Evolutionary conservation across 2,888 invertebrate species (phyloP).

Genomic region (Synergus itoensis): DNA sequence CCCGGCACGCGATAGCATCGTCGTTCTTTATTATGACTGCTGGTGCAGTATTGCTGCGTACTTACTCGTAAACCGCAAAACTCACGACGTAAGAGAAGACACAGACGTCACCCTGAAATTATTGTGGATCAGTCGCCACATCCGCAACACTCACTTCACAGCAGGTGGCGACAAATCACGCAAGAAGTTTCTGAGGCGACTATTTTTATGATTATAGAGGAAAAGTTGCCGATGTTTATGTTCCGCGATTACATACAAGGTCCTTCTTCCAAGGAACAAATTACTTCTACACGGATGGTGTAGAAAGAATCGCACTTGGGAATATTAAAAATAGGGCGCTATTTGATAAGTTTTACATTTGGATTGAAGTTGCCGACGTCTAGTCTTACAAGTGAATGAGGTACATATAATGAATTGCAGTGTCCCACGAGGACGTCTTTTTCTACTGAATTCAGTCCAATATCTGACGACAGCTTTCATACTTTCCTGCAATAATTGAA

Average conservation of each 20-base stretch:
- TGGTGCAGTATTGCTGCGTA: neutral
- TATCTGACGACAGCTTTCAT: too few relatives aligned
- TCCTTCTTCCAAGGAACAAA: neutral
- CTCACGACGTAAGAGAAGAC: neutral
- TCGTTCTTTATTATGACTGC: neutral
- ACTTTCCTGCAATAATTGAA: too few relatives aligned
- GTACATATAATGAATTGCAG: too few relatives aligned
- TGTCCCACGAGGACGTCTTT: too few relatives aligned
- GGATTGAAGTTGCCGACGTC: too few relatives aligned
- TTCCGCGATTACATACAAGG: neutral
- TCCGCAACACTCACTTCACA: conserved; percentile 4
- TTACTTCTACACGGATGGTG: neutral
- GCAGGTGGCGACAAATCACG: neutral
- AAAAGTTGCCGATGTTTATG: neutral
- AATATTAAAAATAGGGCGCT: too few relatives aligned
- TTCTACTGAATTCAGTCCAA: too few relatives aligned
- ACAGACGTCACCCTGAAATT: conserved; percentile 4
- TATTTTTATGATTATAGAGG: neutral
- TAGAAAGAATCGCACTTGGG: too few relatives aligned
- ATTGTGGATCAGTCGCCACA: conserved; percentile 24
- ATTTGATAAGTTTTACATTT: too few relatives aligned
- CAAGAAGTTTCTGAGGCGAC: neutral
- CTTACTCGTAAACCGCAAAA: conserved; percentile 25
- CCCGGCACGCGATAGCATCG: conserved; percentile 14
- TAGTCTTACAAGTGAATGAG: too few relatives aligned